Percentiles rank a stretch among this genome's conserved stretches.
Conservation (phyloP, 2,888 invertebrate genomes). For the Nemotelus nigrinus region DNA sequence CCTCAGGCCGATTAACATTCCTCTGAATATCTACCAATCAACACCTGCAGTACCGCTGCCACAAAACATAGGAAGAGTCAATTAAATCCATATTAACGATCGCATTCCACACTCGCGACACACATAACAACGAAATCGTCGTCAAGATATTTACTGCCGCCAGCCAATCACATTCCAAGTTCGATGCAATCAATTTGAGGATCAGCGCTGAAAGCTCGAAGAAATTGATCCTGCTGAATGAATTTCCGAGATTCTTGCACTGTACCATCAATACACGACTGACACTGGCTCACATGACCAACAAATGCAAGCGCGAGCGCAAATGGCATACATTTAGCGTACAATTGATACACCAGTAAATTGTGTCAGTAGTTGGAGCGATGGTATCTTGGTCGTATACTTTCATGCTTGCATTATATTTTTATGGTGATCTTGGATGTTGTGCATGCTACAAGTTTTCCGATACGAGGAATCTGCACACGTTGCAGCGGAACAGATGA, state of each 20-base stretch:
- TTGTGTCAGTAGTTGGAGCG: conserved; percentile 22
- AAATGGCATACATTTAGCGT: no score
- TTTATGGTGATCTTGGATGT: conserved; percentile 23
- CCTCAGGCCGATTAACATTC: no score
- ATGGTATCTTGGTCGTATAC: background rate
- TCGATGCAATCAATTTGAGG: conserved; percentile 31
- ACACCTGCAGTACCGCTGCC: no score
- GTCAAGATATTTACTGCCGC: conserved; percentile 23
- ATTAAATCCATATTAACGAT: no score
- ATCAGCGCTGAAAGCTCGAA: background rate
- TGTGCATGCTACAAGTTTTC: background rate
- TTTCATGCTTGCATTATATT: conserved; percentile 9
- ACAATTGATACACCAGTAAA: conserved; percentile 32
- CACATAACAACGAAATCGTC: conserved; percentile 34
- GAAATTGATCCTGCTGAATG: conserved; percentile 32
- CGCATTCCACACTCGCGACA: background rate
- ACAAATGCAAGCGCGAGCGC: no score
- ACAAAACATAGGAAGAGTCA: no score
- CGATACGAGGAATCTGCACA: background rate
- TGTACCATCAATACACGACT: no score
- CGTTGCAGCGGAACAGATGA: background rate
- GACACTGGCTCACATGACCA: no score
- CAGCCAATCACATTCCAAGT: conserved; percentile 7
- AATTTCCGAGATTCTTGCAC: background rate
- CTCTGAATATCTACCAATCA: no score